Base-by-base conservation (phyloP, 2,888 invertebrate genomes). In the Macaria liturata region DNA sequence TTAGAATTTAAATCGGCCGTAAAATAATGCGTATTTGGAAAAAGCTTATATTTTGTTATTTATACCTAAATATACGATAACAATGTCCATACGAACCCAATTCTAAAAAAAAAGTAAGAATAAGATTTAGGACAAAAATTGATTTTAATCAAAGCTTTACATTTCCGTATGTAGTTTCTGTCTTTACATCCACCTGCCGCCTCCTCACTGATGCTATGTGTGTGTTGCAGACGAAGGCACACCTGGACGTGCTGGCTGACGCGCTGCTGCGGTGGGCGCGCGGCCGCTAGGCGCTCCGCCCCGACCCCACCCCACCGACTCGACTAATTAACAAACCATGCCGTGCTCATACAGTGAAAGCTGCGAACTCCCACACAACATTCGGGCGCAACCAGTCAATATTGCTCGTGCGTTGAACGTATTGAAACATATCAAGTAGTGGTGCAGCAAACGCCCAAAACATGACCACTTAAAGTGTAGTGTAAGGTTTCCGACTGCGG, bases 261-360 rank as follows among this genome's bases (percentile, higher is more conserved):
- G 98, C 98, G 82, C 94, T 98, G 76, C 93, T 98, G 74, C 95
- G 98, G 86, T 98, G 98, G 98, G 97, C 97, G 84, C 94, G 98
- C 89, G 98, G 98, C 78, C 97, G 97, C 93, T 97, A 97, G 55
- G 34, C 42, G 42, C 42, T 8, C 42, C 8, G 42, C 42, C 9
- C 4, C 42, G 4, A 37, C 34, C 42, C 5, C 42, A 42, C 42
- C 4, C 4, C 42, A 42, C n/a, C 9, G 8, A 8, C 42, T 42
- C 42, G 8, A 39, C 39, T 8, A 62, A 59, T 47, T 74, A 80
- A 76, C 76, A 74, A 77, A 74, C 68, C 51, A 31, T 45, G 34
- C 76, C 77, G 81, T 81, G 80, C 81, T 82, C 77, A 74, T 72
- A 80, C 82, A 83, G 83, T 84, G 81, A 78, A 76, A 78, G 85